Evolutionary conservation across 2,797 vertebrate species (phyloP).

Genomic region (Eutrigla gurnardus): DNA sequence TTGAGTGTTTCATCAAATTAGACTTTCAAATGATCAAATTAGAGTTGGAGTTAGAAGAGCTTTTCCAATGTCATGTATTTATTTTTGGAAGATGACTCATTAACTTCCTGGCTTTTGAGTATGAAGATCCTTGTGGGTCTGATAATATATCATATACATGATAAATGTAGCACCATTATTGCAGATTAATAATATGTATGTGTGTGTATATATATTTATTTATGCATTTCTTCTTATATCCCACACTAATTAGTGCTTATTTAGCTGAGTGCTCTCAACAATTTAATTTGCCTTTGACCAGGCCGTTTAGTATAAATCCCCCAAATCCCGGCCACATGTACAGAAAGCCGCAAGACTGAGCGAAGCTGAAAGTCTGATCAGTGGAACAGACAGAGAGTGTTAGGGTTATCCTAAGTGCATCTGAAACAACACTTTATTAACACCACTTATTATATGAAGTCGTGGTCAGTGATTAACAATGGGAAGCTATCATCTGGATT

Average conservation of each 20-base stretch:
- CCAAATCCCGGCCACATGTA: constrained; percentile 54
- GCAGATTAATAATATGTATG: constrained; percentile 28
- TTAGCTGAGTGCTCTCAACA: constrained; percentile 54
- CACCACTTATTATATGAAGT: constrained; percentile 77
- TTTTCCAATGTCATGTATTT: constrained; percentile 7
- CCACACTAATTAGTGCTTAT: constrained; percentile 21
- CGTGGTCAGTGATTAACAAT: constrained; percentile 84
- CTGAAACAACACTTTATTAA: constrained; percentile 80
- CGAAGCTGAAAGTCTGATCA: constrained; percentile 55
- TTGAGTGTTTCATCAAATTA: background rate
- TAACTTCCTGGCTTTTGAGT: background rate
- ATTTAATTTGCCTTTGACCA: constrained; percentile 67
- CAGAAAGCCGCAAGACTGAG: constrained; percentile 58
- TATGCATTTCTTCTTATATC: background rate
- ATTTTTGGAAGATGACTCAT: constrained; percentile 4
- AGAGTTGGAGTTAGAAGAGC: background rate
- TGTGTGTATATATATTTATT: constrained; percentile 2
- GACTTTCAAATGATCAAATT: too few relatives aligned
- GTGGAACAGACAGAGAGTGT: constrained; percentile 73
- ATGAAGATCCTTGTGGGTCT: constrained; percentile 16
- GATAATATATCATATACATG: background rate
- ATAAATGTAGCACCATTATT: constrained; percentile 7
- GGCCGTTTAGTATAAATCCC: constrained; percentile 52
- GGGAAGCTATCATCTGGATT: constrained; percentile 83
- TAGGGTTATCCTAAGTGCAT: constrained; percentile 78